phyloP scores from a whole-genome alignment of 2,797 vertebrate genomes.

The Mareca strepera region DNA sequence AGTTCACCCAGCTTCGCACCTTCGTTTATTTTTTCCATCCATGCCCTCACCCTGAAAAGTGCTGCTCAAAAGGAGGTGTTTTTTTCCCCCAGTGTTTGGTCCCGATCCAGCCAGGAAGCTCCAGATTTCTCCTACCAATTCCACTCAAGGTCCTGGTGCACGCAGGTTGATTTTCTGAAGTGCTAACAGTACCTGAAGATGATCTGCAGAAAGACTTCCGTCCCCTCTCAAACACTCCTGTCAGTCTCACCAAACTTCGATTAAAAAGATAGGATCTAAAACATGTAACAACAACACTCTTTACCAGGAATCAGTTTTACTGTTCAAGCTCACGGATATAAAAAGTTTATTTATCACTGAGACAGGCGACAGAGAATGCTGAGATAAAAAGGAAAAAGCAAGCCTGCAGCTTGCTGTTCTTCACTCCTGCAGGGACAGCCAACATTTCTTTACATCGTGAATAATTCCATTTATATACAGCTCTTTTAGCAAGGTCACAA shows the following conservation, averaged over 20 bases:
- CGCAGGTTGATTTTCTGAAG: rapidly evolving
- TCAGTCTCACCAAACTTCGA: not conserved
- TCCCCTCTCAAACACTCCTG: not conserved
- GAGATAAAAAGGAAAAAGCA: not conserved
- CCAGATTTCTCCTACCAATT: rapidly evolving
- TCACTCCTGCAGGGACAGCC: rapidly evolving
- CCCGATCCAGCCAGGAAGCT: rapidly evolving
- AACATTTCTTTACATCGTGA: rapidly evolving
- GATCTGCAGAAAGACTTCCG: too few species aligned
- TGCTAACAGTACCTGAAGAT: too few species aligned
- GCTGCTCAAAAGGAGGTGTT: not conserved
- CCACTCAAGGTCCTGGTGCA: not conserved
- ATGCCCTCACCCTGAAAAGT: not conserved
- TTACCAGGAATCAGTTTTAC: not conserved
- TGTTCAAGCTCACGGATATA: rapidly evolving
- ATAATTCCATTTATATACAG: not conserved
- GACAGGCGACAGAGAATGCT: not conserved
- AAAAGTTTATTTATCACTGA: not conserved
- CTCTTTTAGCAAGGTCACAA: not conserved
- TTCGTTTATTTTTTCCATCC: too few species aligned
- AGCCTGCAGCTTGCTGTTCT: not conserved
- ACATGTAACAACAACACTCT: not conserved
- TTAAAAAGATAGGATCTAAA: not conserved
- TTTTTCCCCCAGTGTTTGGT: too few species aligned
- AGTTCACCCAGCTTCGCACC: too few species aligned